Conservation (phyloP, 2,113 vertebrate genomes). For the Globicephala melas region DNA sequence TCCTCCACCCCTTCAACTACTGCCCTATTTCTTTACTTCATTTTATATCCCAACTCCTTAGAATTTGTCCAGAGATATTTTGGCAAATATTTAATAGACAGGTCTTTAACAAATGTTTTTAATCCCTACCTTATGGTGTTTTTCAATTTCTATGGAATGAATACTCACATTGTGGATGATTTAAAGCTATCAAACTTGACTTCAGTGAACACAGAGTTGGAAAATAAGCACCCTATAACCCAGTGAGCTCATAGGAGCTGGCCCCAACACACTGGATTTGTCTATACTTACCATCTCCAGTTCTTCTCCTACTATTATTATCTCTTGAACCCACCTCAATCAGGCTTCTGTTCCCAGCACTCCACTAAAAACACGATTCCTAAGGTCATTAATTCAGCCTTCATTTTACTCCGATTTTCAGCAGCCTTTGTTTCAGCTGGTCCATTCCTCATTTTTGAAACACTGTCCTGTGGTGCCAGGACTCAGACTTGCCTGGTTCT, state of each 20-base stretch:
- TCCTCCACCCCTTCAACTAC: not conserved
- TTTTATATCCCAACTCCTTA: not conserved
- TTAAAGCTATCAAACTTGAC: not conserved
- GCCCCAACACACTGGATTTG: not conserved
- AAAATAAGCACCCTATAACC: not conserved
- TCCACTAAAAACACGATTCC: not conserved
- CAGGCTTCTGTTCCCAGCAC: not conserved
- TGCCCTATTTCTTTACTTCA: not conserved
- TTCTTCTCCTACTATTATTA: not conserved
- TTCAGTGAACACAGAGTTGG: not conserved
- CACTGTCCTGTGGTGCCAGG: not conserved
- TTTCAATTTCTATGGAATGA: not conserved
- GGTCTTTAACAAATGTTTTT: not conserved
- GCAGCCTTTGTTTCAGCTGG: not conserved
- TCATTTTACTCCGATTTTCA: not conserved
- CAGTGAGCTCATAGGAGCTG: not conserved
- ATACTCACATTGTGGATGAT: not conserved
- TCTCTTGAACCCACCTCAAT: not conserved
- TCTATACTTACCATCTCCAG: not conserved
- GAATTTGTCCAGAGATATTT: not conserved
- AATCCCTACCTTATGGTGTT: not conserved
- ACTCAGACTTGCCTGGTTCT: not conserved
- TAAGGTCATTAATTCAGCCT: not conserved
- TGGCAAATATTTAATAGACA: not conserved
- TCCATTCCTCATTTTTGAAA: not conserved